A percentile compares a stretch with the other conserved stretches of the same genome.
These are phyloP conservation scores for Eunapius fragilis DNA, from an alignment of 37 sponge, comb jelly and placozoan species.

Conservation along the genomic window DNA sequence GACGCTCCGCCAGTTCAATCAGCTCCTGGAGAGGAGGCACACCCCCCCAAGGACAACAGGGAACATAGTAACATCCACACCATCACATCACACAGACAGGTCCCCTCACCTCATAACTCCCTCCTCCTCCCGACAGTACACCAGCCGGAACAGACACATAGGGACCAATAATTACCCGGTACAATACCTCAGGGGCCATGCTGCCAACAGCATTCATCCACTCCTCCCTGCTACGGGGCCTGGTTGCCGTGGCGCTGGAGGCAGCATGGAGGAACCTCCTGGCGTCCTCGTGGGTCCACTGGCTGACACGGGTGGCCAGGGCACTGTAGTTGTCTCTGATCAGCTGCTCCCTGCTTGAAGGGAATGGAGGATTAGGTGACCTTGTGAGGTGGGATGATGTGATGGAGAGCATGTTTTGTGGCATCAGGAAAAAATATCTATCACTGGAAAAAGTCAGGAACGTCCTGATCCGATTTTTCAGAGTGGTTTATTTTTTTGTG, in stretches of 20 bases:
- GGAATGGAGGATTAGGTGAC: neutral
- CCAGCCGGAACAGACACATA: neutral
- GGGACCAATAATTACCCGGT: neutral
- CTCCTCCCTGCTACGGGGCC: neutral
- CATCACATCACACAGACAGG: neutral
- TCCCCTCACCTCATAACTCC: neutral
- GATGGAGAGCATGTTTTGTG: no score
- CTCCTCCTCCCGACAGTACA: no score
- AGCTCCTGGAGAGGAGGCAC: constrained; percentile 25
- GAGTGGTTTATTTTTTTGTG: no score
- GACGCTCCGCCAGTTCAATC: constrained; percentile 58
- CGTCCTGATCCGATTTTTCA: no score
- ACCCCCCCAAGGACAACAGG: neutral
- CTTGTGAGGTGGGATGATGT: no score
- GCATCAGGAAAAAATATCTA: no score
- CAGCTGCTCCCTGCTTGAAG: neutral
- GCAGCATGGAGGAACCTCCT: constrained; percentile 12
- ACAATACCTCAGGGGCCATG: neutral
- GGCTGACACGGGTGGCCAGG: neutral
- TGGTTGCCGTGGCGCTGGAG: neutral
- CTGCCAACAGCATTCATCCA: neutral
- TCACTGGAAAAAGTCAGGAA: no score
- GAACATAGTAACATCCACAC: no score
- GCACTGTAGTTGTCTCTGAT: constrained; percentile 19
- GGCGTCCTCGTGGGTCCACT: constrained; percentile 9